Percentiles rank a stretch among this genome's conserved stretches.
Conservation (phyloP, 2,888 invertebrate genomes). For the Schizotus pectinicornis region DNA sequence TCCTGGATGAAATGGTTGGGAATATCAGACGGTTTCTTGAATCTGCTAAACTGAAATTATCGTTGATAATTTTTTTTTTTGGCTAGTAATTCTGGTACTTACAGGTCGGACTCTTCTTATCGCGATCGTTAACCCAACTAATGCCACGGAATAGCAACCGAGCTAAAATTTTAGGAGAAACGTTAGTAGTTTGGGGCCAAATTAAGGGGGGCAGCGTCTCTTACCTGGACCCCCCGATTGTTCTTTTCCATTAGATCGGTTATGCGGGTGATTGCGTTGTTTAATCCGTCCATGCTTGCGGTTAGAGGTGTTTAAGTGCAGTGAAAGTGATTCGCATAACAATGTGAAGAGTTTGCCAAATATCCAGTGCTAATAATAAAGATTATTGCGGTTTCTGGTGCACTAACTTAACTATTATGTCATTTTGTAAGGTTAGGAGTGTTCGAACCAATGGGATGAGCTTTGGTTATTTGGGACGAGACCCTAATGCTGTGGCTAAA, state of each 20-base stretch:
- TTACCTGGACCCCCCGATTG: conserved; percentile 56
- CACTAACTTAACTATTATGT: no score
- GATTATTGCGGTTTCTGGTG: conserved; percentile 18
- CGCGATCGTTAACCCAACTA: conserved; percentile 59
- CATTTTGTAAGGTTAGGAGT: no score
- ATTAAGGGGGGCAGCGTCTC: conserved; percentile 6
- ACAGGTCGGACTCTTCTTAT: conserved; percentile 63
- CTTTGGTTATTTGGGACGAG: neutral
- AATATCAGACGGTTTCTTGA: conserved; percentile 54
- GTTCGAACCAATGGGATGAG: no score
- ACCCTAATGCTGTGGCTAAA: neutral
- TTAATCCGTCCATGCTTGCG: conserved; percentile 44
- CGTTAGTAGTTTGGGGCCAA: conserved; percentile 15
- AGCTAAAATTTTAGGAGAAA: conserved; percentile 52
- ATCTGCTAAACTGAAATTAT: conserved; percentile 54
- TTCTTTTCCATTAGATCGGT: conserved; percentile 53
- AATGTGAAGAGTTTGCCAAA: conserved; percentile 17
- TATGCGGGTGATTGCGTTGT: conserved; percentile 46
- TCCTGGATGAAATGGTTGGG: conserved; percentile 55
- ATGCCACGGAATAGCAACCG: conserved; percentile 62
- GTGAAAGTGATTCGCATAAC: neutral
- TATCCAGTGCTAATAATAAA: conserved; percentile 39
- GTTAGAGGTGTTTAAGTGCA: neutral
- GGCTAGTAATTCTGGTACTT: conserved; percentile 43
- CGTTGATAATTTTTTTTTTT: neutral